Evolutionary conservation across 2,797 vertebrate genomes (phyloP).

Genomic region (Caiman crocodilus): DNA sequence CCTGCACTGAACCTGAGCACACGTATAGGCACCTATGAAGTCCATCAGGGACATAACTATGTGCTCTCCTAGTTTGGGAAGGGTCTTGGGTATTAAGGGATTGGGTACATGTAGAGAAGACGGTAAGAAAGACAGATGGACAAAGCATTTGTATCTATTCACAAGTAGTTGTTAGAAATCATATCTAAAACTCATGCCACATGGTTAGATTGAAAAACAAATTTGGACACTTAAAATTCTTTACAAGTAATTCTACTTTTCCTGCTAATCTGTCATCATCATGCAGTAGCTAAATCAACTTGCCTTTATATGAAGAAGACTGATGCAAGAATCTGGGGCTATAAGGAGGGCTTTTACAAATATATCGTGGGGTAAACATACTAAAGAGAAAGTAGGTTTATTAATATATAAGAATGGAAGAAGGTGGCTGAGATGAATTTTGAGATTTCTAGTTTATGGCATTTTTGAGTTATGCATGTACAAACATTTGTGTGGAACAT

Average conservation of each 20-base stretch:
- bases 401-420: conserved; percentile 23
- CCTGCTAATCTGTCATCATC: background rate
- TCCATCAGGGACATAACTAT: background rate
- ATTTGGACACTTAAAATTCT: background rate
- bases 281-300: background rate
- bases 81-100: background rate
- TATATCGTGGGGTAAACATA: background rate
- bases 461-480: conserved; percentile 37
- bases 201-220: background rate
- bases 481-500: conserved; percentile 37
- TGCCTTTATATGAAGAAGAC: background rate
- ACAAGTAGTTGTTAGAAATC: background rate
- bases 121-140: background rate
- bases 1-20: no score
- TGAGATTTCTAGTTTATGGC: conserved; percentile 32
- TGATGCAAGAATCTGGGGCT: background rate
- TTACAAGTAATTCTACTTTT: background rate
- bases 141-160: background rate
- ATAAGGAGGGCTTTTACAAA: conserved; percentile 18
- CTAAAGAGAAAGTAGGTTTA: conserved; percentile 30
- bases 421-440: background rate
- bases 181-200: background rate
- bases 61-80: background rate
- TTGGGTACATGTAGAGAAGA: background rate
- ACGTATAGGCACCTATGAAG: background rate